Percentiles rank a stretch among this genome's conserved stretches.
These are phyloP conservation scores for Catocala nupta DNA, from an alignment of 2,888 invertebrate genomes.

Conservation along the genomic window DNA sequence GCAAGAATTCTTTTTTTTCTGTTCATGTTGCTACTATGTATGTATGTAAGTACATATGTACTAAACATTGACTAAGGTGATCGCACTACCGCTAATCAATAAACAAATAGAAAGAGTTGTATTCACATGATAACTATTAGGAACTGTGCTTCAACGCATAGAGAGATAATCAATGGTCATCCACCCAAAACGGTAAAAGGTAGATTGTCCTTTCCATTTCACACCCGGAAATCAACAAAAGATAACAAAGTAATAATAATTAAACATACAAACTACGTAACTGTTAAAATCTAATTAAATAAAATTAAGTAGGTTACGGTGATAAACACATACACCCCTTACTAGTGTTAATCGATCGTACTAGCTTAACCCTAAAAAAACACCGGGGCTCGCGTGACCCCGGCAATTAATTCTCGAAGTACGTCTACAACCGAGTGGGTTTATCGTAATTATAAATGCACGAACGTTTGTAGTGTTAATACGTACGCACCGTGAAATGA, in stretches of 20 bases:
- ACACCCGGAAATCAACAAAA: constrained; percentile 32
- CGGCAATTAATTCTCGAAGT: constrained; percentile 70
- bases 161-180: constrained; percentile 14
- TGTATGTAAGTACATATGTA: no score
- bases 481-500: constrained; percentile 61
- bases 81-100: no score
- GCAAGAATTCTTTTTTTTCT: no score
- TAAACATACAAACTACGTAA: constrained; percentile 40
- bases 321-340: constrained; percentile 36
- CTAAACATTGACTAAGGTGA: no score
- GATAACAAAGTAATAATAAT: constrained; percentile 38
- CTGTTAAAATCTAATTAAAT: constrained; percentile 49
- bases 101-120: no score
- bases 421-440: constrained; percentile 53
- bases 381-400: constrained; percentile 67
- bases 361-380: constrained; percentile 56
- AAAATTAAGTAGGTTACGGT: constrained; percentile 51
- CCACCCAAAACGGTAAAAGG: constrained; percentile 14
- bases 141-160: constrained; percentile 2
- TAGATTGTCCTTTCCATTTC: constrained; percentile 20
- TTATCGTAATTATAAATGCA: constrained; percentile 55
- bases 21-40: no score
- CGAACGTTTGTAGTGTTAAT: constrained; percentile 56
- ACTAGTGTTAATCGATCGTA: constrained; percentile 49
- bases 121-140: not conserved